Evolutionary conservation across 2,888 invertebrate species (phyloP), one percentile per base, ranked within the genome.

Genomic region (Merodon equestris): DNA sequence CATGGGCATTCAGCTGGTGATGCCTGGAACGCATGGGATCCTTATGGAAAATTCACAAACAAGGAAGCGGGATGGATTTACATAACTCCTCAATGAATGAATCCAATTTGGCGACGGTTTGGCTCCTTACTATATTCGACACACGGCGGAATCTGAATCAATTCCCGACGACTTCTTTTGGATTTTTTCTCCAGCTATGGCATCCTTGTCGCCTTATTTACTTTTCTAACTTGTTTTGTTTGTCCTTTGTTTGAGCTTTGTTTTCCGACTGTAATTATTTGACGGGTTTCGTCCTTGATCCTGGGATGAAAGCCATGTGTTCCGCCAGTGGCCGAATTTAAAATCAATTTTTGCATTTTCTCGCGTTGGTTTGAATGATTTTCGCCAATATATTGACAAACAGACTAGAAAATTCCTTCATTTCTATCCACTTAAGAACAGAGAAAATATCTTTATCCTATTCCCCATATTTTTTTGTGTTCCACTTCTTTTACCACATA

Each of bases 231-330:
- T 40, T 10, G 36, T 45, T 38, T n/a, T n/a, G 1, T 40, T 10
- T 40, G 13, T 9, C n/a, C 15, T 27, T 47, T 66, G 53, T 47
- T 47, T 47, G 48, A 14, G 54, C 48, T 64, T 19, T 60, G 38
- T 60, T 71, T 77, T 14, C 76, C 70, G 70, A 71, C n/a, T n/a
- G n/a, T n/a, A n/a, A n/a, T n/a, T n/a, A n/a, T 79, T 73, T 56
- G 48, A 45, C 10, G 58, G 58, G 79, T 27, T 7, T 27, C 7
- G 27, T 27, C 27, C 27, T 27, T 27, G 7, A 27, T 27, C 7
- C 27, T 27, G 27, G 7, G 3, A 64, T 74, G 72, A 58, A 48
- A 13, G 61, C 54, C 57, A 44, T 44, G 38, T 27, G 27, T 53
- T 19, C 15, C 44, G 3, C n/a, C 9, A 10, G 10, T 15, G 2